A percentile compares a stretch with the other conserved stretches of the same genome.
Evolutionary conservation across 2,797 vertebrate genomes (phyloP).

Genomic region (Channa striata): DNA sequence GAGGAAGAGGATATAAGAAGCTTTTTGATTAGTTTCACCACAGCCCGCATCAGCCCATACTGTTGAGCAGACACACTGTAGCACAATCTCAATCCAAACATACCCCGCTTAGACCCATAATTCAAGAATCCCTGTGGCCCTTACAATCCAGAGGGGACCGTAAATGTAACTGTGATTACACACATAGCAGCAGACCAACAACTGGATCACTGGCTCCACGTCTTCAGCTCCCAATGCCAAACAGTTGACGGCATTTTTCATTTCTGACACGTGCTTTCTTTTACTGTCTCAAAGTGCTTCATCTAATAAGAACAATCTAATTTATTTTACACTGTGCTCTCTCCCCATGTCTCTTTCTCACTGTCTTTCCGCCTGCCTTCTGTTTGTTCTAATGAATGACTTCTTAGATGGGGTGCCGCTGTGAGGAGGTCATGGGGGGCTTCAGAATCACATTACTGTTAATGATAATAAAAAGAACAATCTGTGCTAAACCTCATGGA

Average conservation of each 20-base stretch:
- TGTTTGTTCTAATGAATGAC: constrained; percentile 86
- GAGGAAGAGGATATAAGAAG: constrained; percentile 74
- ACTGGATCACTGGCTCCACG: constrained; percentile 58
- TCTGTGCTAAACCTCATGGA: constrained; percentile 80
- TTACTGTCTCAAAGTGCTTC: constrained; percentile 53
- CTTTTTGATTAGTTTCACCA: constrained; percentile 79
- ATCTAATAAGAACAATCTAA: constrained; percentile 74
- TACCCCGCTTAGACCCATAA: constrained; percentile 39
- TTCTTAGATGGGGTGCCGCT: constrained; percentile 84
- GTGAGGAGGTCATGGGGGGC: constrained; percentile 83
- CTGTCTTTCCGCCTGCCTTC: constrained; percentile 74
- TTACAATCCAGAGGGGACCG: constrained; percentile 62
- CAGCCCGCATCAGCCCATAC: constrained; percentile 53
- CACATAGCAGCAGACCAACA: constrained; percentile 59
- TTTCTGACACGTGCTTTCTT: constrained; percentile 35
- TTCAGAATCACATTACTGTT: constrained; percentile 85
- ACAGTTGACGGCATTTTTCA: constrained; percentile 49
- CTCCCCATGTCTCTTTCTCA: constrained; percentile 54
- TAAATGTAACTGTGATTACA: constrained; percentile 67
- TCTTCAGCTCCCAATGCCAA: constrained; percentile 55
- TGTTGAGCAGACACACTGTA: constrained; percentile 55
- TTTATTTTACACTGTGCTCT: constrained; percentile 71
- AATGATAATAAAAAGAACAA: constrained; percentile 87
- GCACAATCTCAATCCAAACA: constrained; percentile 64
- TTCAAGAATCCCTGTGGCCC: constrained; percentile 39